Percentiles rank a stretch among this genome's conserved stretches.
Evolutionary conservation across 2,797 vertebrate species (phyloP).

Genomic region (Lithobates sylvaticus): DNA sequence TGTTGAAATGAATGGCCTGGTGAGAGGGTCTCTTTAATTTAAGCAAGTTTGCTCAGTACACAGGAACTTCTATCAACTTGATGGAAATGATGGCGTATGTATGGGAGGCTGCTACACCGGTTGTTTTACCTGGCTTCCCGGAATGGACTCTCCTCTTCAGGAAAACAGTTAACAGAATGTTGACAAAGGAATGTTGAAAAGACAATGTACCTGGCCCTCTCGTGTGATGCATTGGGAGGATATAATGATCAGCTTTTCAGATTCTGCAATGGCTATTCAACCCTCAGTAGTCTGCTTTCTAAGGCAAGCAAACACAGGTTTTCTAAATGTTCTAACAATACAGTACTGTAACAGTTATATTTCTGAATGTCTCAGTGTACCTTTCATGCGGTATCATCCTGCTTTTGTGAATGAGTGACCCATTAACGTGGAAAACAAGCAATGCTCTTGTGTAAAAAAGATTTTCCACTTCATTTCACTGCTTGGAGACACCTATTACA

Average conservation of each 20-base stretch:
- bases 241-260: neutral
- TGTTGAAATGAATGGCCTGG: too few relatives aligned
- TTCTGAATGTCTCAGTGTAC: neutral
- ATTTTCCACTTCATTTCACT: conserved; percentile 64
- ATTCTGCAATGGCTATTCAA: neutral
- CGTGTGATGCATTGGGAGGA: neutral
- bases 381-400: neutral
- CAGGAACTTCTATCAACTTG: too few relatives aligned
- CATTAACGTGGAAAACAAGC: conserved; percentile 55
- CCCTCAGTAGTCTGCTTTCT: neutral
- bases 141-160: too few relatives aligned
- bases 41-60: too few relatives aligned
- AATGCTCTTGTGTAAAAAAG: conserved; percentile 52
- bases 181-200: too few relatives aligned
- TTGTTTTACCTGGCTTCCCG: too few relatives aligned
- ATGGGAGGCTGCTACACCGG: too few relatives aligned
- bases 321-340: neutral
- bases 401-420: neutral
- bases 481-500: conserved; percentile 65
- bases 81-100: too few relatives aligned
- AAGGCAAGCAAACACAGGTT: neutral
- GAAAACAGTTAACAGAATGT: too few relatives aligned
- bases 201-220: neutral
- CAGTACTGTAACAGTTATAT: neutral
- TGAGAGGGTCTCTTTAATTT: too few relatives aligned